These are phyloP conservation scores for Aphrocallistes beatrix DNA, from an alignment of 37 sponge, comb jelly and placozoan species.

Conservation along the genomic window DNA sequence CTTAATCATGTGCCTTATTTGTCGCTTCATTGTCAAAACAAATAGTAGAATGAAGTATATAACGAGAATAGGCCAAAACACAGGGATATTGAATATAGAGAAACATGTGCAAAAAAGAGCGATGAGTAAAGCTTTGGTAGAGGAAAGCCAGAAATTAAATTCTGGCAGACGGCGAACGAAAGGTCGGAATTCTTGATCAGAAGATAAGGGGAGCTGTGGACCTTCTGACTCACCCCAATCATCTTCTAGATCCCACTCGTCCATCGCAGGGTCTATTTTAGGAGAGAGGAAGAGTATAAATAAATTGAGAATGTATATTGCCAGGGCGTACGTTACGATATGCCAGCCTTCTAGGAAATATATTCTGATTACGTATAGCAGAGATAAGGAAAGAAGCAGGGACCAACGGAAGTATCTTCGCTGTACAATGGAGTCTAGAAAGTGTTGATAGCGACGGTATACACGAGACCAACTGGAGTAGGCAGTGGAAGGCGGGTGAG, in stretches of 20 bases:
- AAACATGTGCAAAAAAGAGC: conserved; percentile 69
- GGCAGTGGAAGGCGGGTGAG: neutral
- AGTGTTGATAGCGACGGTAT: conserved; percentile 59
- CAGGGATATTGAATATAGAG: conserved; percentile 74
- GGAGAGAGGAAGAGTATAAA: conserved; percentile 89
- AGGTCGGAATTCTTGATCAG: conserved; percentile 80
- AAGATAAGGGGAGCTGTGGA: conserved; percentile 58
- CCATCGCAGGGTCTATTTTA: conserved; percentile 73
- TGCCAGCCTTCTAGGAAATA: conserved; percentile 67
- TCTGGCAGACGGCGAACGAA: conserved; percentile 84
- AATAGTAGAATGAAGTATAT: conserved; percentile 79
- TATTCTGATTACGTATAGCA: conserved; percentile 43
- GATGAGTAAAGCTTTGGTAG: conserved; percentile 46
- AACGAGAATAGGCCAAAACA: conserved; percentile 79
- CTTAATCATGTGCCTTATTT: conserved; percentile 90
- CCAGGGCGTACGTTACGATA: conserved; percentile 78
- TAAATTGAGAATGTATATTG: conserved; percentile 72
- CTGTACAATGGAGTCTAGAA: conserved; percentile 54
- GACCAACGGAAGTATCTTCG: conserved; percentile 44
- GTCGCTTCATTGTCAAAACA: conserved; percentile 78
- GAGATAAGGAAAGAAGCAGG: conserved; percentile 1
- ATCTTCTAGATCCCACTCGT: conserved; percentile 28
- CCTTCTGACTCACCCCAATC: conserved; percentile 51
- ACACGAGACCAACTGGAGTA: too few species aligned
- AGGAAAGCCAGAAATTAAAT: conserved; percentile 81